These are phyloP conservation scores for Heliconius charithonia DNA, from an alignment of 2,888 invertebrate genomes.

Conservation along the genomic window DNA sequence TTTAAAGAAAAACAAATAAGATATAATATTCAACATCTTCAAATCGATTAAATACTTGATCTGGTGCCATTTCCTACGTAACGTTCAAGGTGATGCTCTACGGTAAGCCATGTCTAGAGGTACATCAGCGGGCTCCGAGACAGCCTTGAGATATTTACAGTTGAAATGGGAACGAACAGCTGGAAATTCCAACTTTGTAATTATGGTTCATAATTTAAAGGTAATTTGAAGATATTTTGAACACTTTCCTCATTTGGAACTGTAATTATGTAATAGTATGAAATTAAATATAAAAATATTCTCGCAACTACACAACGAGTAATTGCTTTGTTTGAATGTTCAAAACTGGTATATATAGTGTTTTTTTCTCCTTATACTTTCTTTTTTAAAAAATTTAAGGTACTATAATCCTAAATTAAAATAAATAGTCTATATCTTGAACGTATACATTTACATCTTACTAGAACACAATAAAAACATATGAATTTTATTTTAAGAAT, in stretches of 20 bases:
- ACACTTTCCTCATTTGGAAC: not conserved
- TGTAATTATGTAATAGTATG: not conserved
- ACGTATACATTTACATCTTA: not conserved
- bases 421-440: not conserved
- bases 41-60: not conserved
- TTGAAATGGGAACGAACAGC: slow-evolving; percentile 24
- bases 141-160: slow-evolving; percentile 36
- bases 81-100: slow-evolving; percentile 1
- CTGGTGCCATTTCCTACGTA: slow-evolving; percentile 3
- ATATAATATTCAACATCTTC: not conserved
- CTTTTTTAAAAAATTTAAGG: too few relatives aligned
- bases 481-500: too few relatives aligned
- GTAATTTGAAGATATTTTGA: not conserved
- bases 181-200: slow-evolving; percentile 10
- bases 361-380: too few relatives aligned
- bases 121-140: slow-evolving; percentile 16
- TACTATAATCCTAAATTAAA: too few relatives aligned
- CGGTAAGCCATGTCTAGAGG: not conserved
- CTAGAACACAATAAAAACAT: too few relatives aligned
- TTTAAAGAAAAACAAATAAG: not conserved
- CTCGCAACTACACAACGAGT: too few relatives aligned
- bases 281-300: not conserved
- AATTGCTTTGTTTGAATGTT: too few relatives aligned
- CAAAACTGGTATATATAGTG: too few relatives aligned
- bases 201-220: slow-evolving; percentile 3